phyloP scores from a whole-genome alignment of 2,888 invertebrate species.

The Ichneumoninae sp. region DNA sequence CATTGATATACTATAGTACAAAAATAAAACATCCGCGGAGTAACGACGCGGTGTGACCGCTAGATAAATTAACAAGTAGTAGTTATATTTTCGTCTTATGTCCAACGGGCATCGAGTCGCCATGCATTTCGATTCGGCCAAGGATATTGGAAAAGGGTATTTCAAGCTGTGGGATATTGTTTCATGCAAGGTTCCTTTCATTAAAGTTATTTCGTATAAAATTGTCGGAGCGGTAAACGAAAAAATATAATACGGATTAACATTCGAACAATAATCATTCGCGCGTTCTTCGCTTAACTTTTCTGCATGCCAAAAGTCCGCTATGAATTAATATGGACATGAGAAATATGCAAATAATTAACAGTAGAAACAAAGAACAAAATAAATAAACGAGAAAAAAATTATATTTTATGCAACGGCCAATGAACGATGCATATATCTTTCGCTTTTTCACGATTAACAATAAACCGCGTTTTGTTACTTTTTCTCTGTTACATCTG shows the following conservation, averaged over 20 bases:
- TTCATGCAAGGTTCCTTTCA: slow-evolving; percentile 58
- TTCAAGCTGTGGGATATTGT: slow-evolving; percentile 60
- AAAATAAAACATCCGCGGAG: slow-evolving; percentile 45
- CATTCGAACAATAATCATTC: slow-evolving; percentile 29
- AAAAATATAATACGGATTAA: slow-evolving; percentile 12
- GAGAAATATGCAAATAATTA: slow-evolving; percentile 42
- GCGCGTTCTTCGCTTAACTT: slow-evolving; percentile 7
- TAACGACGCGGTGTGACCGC: slow-evolving; percentile 47
- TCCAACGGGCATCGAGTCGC: slow-evolving; percentile 42
- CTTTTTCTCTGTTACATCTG: slow-evolving; percentile 28
- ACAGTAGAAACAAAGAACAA: background rate
- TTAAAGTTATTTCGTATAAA: slow-evolving; percentile 19
- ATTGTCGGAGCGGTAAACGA: background rate
- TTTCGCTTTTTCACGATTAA: slow-evolving; percentile 32
- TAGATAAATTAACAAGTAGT: slow-evolving; percentile 6
- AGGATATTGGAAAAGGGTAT: slow-evolving; percentile 52
- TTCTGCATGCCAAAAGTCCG: slow-evolving; percentile 59
- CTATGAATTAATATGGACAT: slow-evolving; percentile 59
- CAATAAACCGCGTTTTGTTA: slow-evolving; percentile 74
- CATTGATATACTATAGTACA: slow-evolving; percentile 26
- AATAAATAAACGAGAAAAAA: background rate
- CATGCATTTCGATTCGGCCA: slow-evolving; percentile 61
- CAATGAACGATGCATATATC: slow-evolving; percentile 34
- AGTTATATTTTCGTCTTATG: slow-evolving; percentile 9
- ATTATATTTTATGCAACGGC: slow-evolving; percentile 5